Evolutionary conservation across 2,113 vertebrate species (phyloP).

Genomic region (Cygnus buccinator): DNA sequence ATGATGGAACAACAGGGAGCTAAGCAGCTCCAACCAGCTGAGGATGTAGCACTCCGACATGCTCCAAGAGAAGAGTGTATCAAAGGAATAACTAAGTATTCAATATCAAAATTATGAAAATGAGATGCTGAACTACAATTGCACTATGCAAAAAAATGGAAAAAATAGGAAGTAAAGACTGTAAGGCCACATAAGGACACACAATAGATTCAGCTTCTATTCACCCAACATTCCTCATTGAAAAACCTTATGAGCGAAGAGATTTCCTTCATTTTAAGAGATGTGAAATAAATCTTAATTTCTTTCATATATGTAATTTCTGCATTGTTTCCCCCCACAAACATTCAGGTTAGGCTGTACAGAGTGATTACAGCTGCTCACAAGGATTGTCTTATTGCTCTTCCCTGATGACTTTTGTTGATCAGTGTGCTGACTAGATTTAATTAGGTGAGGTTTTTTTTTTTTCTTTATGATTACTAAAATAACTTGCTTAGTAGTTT

Average conservation of each 20-base stretch:
- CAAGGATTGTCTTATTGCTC: neutral
- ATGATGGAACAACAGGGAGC: neutral
- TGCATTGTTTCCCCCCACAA: neutral
- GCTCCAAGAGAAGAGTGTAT: neutral
- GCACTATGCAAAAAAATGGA: neutral
- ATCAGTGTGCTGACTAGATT: neutral
- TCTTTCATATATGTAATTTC: neutral
- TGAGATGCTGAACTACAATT: neutral
- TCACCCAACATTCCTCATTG: fast-evolving
- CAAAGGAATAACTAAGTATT: neutral
- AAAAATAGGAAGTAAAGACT: neutral
- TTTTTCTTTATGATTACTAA: neutral
- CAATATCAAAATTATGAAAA: neutral
- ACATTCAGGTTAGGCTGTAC: neutral
- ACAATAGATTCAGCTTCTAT: neutral
- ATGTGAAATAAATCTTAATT: neutral
- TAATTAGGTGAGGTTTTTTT: neutral
- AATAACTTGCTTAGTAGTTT: neutral
- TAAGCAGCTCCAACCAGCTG: neutral
- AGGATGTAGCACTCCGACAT: neutral
- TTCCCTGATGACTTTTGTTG: neutral
- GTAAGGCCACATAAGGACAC: neutral
- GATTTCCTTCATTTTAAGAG: neutral
- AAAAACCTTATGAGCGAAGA: neutral
- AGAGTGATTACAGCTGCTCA: neutral